Base-by-base conservation (phyloP, 2,888 invertebrate species). In the Hirtodrosophila alboralis region DNA sequence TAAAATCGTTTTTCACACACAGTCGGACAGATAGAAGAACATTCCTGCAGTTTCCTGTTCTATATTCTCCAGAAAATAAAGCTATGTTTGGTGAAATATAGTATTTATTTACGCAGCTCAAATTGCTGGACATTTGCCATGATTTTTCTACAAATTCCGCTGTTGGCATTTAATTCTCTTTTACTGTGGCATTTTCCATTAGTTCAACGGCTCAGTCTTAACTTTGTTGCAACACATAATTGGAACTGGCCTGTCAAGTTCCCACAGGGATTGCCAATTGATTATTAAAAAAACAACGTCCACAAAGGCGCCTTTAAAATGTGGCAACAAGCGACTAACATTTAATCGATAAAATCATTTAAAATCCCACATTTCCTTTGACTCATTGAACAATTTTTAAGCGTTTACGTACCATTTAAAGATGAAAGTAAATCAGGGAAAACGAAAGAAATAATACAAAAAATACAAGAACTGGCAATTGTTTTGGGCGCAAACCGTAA, bases 41-140 rank as follows among this genome's bases (percentile, higher is more conserved):
- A 36, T 30, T 44, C 6, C 14, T 41, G 45, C 56, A 48, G 37
- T 44, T 28, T 40, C 38, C 52, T 18, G 44, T 33, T n/a, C 44
- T n/a, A n/a, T n/a, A n/a, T n/a, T n/a, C n/a, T n/a, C n/a, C n/a
- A n/a, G n/a, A n/a, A n/a, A n/a, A n/a, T n/a, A n/a, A n/a, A n/a
- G n/a, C n/a, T n/a, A n/a, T n/a, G n/a, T n/a, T n/a, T n/a, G n/a
- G n/a, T n/a, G n/a, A 21, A 18, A 23, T 33, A 48, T 34, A 14
- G 1, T 49, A 57, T 41, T 48, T 56, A 28, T 52, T 36, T 48
- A 53, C 38, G 47, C 56, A 65, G 38, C 28, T 60, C 48, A 37
- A 72, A 34, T 67, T 56, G 47, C 49, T 70, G 69, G 69, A 73
- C 56, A 49, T 14, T 62, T 70, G 67, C 69, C 67, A 67, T 52